A percentile compares a stretch with the other conserved stretches of the same genome.
These are phyloP conservation scores for Oreochromis grahami DNA, from an alignment of 2,797 vertebrate genomes.

Conservation along the genomic window DNA sequence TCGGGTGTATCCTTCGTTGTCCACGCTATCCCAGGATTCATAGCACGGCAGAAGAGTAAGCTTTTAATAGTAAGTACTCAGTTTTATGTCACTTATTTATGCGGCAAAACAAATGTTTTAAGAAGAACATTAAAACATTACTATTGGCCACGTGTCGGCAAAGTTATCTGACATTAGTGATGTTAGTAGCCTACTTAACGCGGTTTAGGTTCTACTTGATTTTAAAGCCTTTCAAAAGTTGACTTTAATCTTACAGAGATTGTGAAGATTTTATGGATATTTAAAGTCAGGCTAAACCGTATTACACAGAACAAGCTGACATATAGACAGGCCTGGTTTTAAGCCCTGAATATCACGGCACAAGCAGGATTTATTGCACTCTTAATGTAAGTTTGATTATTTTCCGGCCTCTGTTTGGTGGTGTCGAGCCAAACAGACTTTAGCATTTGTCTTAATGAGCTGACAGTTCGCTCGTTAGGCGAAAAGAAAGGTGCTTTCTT, in stretches of 20 bases:
- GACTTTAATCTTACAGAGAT: neutral
- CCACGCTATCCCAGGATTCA: neutral
- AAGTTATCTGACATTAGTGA: neutral
- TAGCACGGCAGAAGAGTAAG: neutral
- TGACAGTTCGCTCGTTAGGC: neutral
- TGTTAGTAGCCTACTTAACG: neutral
- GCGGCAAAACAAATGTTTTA: rapidly evolving
- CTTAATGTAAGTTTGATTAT: neutral
- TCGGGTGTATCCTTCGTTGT: neutral
- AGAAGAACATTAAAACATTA: neutral
- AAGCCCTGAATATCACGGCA: neutral
- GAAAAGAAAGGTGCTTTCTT: no score
- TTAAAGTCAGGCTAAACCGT: neutral
- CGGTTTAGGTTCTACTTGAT: neutral
- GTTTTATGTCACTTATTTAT: neutral
- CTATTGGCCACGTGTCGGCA: rapidly evolving
- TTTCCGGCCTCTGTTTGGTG: neutral
- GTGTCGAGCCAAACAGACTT: neutral
- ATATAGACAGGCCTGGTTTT: neutral
- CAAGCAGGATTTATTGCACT: neutral
- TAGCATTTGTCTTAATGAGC: neutral
- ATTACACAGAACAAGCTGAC: neutral
- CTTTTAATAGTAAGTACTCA: neutral
- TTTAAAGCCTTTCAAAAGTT: neutral
- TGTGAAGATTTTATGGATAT: neutral